A percentile compares a stretch with the other conserved stretches of the same genome.
phyloP scores from a whole-genome alignment of 2,888 invertebrate species.

The Chrysolina americana region DNA sequence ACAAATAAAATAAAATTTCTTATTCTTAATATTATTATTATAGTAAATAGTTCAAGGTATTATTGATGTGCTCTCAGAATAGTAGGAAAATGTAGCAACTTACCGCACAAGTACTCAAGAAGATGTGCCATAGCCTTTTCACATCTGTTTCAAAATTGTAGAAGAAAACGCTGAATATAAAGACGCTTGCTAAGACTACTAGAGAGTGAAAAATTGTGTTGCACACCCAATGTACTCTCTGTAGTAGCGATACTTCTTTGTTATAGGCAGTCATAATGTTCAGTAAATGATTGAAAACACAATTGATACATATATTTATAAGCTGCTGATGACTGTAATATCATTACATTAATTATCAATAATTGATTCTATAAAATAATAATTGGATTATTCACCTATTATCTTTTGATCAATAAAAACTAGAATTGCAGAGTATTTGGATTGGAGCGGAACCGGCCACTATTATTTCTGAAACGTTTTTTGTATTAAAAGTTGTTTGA shows the following conservation, averaged over 20 bases:
- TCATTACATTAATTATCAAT: slow-evolving; percentile 15
- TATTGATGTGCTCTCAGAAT: too few species aligned
- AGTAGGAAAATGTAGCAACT: slow-evolving; percentile 46
- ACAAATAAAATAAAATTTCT: too few species aligned
- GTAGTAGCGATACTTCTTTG: slow-evolving; percentile 37
- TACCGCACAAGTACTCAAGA: slow-evolving; percentile 59
- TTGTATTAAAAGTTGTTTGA: too few species aligned
- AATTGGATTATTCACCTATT: too few species aligned
- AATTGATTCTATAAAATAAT: not conserved
- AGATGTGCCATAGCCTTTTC: slow-evolving; percentile 57
- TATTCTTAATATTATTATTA: too few species aligned
- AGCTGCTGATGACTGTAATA: slow-evolving; percentile 7
- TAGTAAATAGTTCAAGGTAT: too few species aligned
- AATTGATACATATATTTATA: not conserved
- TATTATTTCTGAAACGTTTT: too few species aligned
- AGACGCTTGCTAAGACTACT: slow-evolving; percentile 56
- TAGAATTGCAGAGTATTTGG: too few species aligned
- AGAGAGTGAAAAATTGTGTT: slow-evolving; percentile 58
- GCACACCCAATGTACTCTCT: slow-evolving; percentile 51
- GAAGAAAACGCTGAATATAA: slow-evolving; percentile 58
- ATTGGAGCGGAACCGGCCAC: too few species aligned
- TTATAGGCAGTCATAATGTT: slow-evolving; percentile 35
- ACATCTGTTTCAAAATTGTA: slow-evolving; percentile 46
- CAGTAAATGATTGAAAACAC: not conserved
- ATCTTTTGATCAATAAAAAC: too few species aligned